Evolutionary conservation across 2,888 invertebrate species (phyloP).

Genomic region (Caenorhabditis sp.): DNA sequence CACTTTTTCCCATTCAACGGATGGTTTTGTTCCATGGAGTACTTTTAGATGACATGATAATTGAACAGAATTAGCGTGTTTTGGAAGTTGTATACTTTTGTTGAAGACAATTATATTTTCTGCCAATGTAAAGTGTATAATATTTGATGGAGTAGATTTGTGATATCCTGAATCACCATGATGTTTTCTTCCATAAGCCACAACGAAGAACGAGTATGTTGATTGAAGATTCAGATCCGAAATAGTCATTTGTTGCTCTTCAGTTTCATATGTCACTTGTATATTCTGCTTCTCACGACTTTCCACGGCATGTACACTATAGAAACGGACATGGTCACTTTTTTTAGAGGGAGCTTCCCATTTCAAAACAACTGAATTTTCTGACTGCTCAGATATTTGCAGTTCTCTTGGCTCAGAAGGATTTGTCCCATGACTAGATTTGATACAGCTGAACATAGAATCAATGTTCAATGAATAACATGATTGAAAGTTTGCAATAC

Average conservation of each 20-base stretch:
- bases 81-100: slow-evolving; percentile 15
- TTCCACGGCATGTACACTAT: slow-evolving; percentile 29
- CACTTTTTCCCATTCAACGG: slow-evolving; percentile 35
- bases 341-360: slow-evolving; percentile 39
- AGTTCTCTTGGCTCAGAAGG: slow-evolving; percentile 56
- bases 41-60: slow-evolving; percentile 31
- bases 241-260: slow-evolving; percentile 6
- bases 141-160: slow-evolving; percentile 31
- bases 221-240: slow-evolving; percentile 21
- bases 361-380: slow-evolving; percentile 9
- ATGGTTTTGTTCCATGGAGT: slow-evolving; percentile 3
- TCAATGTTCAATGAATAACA: slow-evolving; percentile 63
- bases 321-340: slow-evolving; percentile 12
- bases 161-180: slow-evolving; percentile 7
- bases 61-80: slow-evolving; percentile 4
- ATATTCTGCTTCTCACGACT: slow-evolving; percentile 7
- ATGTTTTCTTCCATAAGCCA: slow-evolving; percentile 23
- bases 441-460: slow-evolving; percentile 60
- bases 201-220: slow-evolving; percentile 37
- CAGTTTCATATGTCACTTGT: slow-evolving; percentile 16
- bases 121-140: slow-evolving; percentile 27
- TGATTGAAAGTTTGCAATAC: neutral
- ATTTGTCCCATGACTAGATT: slow-evolving; percentile 46
- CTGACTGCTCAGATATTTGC: slow-evolving; percentile 5
- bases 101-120: slow-evolving; percentile 9